Base-by-base conservation (phyloP, 2,113 vertebrate genomes). In the Corythoichthys haematopterus region DNA sequence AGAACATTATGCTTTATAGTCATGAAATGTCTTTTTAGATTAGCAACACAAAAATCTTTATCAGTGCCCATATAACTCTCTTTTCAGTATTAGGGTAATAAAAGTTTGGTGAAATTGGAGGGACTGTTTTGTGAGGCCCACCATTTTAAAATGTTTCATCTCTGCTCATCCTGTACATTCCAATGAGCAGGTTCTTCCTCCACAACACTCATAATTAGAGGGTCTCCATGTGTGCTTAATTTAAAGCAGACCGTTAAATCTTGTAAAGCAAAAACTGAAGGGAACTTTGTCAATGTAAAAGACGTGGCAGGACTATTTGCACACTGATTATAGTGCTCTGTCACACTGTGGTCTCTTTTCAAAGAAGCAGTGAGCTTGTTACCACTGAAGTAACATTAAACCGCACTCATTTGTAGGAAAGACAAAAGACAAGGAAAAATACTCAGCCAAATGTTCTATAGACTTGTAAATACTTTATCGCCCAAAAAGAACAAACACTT, bases 121-220 rank as follows among this genome's bases (percentile, higher is more conserved):
- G 43, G 66, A 33, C 6, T 3, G 63, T 59, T 76, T 77, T 75
- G 70, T 59, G 4, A 52, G 56, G 65, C 16, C 11, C 45, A 56
- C 53, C 28, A 7, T 51, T 67, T 43, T 53, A 65, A 64, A 63
- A 59, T 66, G 62, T 70, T 46, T 55, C 68, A 62, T 78, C 43
- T 77, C 36, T 50, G 58, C 9, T 59, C 36, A 72, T 76, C 70
- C 68, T 83, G 80, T 85, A 81, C 84, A 87, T 77, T 66, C 76
- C 70, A 70, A 73, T 65, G 38, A 57, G 64, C 57, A 56, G 68
- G 68, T 61, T 81, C 74, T 77, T 64, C 65, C 61, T 81, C 77
- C 68, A 74, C 71, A 76, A 45, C 50, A 33, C 55, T 52, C 38
- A 37, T 66, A 71, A 81, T 85, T 77, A 74, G 33, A 53, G 55